Evolutionary conservation across 2,113 vertebrate genomes (phyloP), one percentile per base, ranked within the genome.

Genomic region (Chloropsis hardwickii): DNA sequence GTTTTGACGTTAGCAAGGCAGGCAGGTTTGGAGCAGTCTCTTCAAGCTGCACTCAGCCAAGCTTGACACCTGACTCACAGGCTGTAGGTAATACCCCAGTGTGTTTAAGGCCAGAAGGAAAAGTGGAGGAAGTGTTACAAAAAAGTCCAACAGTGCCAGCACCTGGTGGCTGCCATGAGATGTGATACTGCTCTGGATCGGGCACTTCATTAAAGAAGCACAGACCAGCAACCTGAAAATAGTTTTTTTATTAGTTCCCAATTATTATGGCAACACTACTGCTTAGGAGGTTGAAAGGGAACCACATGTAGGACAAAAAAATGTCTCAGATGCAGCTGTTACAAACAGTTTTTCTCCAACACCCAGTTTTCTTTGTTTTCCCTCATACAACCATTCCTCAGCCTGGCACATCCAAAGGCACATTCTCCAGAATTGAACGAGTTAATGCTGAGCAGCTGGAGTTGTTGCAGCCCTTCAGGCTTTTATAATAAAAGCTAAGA

Each of bases 401-500:
- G 29, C 27, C 67, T 33, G 69, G 14, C n/a, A 11, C 42, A 18
- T 39, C 27, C 66, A 24, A 72, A 95, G 3, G 15, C 37, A 39
- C 8, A 0, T 9, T 76, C 60, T 87, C 58, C 40, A 25, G 62
- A 84, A 12, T 39, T n/a, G 37, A 70, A 27, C 0, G 1, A 62
- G 45, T 90, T 91, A 70, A 62, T 45, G 27, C 50, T 50, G 81
- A 72, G 44, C 21, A 67, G 47, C 62, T 65, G 48, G 33, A 91
- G 39, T 24, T 65, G 40, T 66, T 90, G 19, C 54, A 91, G n/a
- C n/a, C 44, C 53, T 78, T 88, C 28, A 51, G 29, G 57, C 72
- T 88, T 86, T 79, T 70, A 25, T 56, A 65, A 85, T 73, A 77
- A 72, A 85, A 65, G 20, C 81, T 79, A 70, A 31, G 58, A 90